phyloP scores from a whole-genome alignment of 2,797 vertebrate species.

The Molossus molossus region DNA sequence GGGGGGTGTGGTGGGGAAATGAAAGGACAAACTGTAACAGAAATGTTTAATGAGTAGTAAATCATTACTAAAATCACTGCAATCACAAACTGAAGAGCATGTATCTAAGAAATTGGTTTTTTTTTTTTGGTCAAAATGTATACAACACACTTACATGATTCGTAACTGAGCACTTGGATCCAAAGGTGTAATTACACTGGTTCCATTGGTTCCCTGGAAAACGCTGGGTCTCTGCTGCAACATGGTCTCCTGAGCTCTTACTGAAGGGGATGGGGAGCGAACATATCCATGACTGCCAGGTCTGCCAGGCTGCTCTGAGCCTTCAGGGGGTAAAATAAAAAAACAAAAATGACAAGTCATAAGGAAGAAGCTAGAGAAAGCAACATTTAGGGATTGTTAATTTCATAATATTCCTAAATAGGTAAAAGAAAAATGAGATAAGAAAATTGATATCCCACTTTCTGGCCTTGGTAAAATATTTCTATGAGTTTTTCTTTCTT shows the following conservation, averaged over 20 bases:
- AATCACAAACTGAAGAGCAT: background rate
- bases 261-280: constrained; percentile 96
- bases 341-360: background rate
- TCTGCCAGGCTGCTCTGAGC: constrained; percentile 94
- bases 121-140: background rate
- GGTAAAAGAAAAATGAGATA: background rate
- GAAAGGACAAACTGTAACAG: background rate
- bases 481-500: background rate
- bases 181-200: constrained; percentile 97
- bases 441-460: constrained; percentile 31
- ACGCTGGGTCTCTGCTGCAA: constrained; percentile 97
- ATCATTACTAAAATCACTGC: background rate
- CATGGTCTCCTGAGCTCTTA: constrained; percentile 95
- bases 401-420: constrained; percentile 9
- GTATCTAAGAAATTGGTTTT: background rate
- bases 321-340: constrained; percentile 84
- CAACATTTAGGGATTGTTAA: background rate
- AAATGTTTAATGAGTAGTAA: background rate
- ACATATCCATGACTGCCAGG: constrained; percentile 96
- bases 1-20: background rate
- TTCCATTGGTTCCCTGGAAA: constrained; percentile 97
- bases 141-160: constrained; percentile 93
- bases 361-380: background rate
- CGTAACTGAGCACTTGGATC: constrained; percentile 91
- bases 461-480: background rate